Evolutionary conservation across 2,888 invertebrate genomes (phyloP).

Genomic region (Ditula angustiorana): DNA sequence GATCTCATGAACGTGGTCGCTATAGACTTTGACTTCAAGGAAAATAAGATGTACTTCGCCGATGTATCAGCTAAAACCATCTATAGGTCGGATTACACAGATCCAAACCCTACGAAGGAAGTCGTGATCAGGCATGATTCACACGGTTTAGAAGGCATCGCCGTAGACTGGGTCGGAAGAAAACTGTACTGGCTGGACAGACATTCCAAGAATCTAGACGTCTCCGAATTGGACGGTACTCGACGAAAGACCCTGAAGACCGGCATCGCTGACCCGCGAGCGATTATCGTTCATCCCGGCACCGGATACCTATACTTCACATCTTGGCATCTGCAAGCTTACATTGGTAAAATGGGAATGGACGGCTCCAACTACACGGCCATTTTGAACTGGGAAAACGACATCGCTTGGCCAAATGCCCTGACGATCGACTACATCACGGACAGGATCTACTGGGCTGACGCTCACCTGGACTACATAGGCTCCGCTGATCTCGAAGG

Average conservation of each 20-base stretch:
- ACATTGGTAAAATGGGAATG: conserved; percentile 98
- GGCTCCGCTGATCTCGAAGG: conserved; percentile 98
- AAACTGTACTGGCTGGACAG: conserved; percentile 99
- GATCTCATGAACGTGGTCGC: conserved; percentile 99
- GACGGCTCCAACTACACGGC: conserved; percentile 96
- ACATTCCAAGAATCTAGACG: conserved; percentile 97
- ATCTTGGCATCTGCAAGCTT: conserved; percentile 98
- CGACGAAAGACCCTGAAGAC: conserved; percentile 95
- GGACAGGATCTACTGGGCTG: conserved; percentile 98
- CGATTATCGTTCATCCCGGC: conserved; percentile 97
- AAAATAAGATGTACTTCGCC: conserved; percentile 96
- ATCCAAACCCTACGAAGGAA: conserved; percentile 88
- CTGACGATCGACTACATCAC: conserved; percentile 98
- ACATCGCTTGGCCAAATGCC: conserved; percentile 99
- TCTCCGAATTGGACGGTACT: conserved; percentile 96
- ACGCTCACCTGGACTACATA: conserved; percentile 99
- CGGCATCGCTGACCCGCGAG: conserved; percentile 96
- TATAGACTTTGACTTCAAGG: conserved; percentile 95
- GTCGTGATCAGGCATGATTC: conserved; percentile 96
- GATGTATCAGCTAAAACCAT: conserved; percentile 98
- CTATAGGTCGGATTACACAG: conserved; percentile 89
- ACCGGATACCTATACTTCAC: conserved; percentile 97
- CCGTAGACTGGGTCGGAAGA: conserved; percentile 97
- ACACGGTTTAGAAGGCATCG: conserved; percentile 98
- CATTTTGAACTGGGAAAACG: conserved; percentile 96